Conservation (phyloP, 2,113 vertebrate genomes). For the Tenebrosternarchus preto region DNA sequence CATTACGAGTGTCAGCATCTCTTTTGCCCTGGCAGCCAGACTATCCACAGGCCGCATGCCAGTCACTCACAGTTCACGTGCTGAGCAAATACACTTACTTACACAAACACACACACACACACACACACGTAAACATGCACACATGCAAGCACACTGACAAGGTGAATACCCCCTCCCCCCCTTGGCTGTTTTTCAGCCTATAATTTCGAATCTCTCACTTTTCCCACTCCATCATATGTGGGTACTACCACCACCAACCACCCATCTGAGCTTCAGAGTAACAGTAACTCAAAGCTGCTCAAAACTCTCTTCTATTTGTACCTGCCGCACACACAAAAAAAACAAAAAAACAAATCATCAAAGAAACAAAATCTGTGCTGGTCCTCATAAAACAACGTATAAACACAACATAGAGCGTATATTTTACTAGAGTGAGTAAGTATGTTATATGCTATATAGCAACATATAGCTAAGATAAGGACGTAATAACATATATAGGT, state of each 20-base stretch:
- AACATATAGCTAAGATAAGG: too few species aligned
- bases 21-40: conserved; percentile 15
- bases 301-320: too few species aligned
- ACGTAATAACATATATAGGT: too few species aligned
- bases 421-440: too few species aligned
- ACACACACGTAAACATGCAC: conserved; percentile 26
- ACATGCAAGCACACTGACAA: conserved; percentile 7
- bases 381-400: neutral
- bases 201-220: conserved; percentile 19
- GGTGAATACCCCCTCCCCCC: conserved; percentile 9
- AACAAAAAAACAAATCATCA: neutral
- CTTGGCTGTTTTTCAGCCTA: conserved; percentile 14
- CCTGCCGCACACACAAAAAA: neutral
- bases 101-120: conserved; percentile 23
- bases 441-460: too few species aligned
- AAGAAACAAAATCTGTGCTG: neutral
- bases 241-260: neutral
- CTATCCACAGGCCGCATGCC: conserved; percentile 50
- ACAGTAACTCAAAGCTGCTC: too few species aligned
- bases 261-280: neutral
- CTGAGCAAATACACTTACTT: conserved; percentile 33
- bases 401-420: neutral
- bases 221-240: neutral
- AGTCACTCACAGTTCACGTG: conserved; percentile 69
- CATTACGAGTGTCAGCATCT: conserved; percentile 60